phyloP scores from a whole-genome alignment of 1,140 invertebrate species.

The Armadillidium nasatum region DNA sequence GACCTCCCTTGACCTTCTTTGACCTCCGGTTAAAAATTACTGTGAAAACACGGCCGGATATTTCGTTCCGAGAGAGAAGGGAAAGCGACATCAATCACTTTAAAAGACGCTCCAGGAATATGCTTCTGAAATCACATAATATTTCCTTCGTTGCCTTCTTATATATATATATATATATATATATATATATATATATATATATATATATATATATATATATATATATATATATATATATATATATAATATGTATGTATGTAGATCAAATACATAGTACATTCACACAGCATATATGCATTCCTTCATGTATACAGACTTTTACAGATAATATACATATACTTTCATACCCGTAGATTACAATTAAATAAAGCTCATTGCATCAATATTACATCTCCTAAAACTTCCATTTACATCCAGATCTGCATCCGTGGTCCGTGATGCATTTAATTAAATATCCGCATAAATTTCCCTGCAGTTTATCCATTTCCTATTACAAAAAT shows the following conservation, averaged over 20 bases:
- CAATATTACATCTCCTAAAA: too few relatives aligned
- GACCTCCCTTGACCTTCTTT: not conserved
- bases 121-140: not conserved
- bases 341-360: too few relatives aligned
- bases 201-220: slow-evolving; percentile 6
- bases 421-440: too few relatives aligned
- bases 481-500: too few relatives aligned
- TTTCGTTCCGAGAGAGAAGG: not conserved
- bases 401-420: too few relatives aligned
- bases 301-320: too few relatives aligned
- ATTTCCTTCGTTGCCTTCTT: not conserved
- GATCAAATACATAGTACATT: too few relatives aligned
- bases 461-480: too few relatives aligned
- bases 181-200: slow-evolving; percentile 6
- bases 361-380: too few relatives aligned
- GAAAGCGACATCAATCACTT: not conserved
- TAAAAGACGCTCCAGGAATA: not conserved
- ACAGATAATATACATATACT: too few relatives aligned
- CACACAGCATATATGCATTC: too few relatives aligned
- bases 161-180: slow-evolving; percentile 2
- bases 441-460: too few relatives aligned
- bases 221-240: not conserved
- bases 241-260: not conserved
- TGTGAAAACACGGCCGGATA: not conserved
- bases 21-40: not conserved